Conservation (phyloP, 2,113 vertebrate species). For the Hyperoodon ampullatus region DNA sequence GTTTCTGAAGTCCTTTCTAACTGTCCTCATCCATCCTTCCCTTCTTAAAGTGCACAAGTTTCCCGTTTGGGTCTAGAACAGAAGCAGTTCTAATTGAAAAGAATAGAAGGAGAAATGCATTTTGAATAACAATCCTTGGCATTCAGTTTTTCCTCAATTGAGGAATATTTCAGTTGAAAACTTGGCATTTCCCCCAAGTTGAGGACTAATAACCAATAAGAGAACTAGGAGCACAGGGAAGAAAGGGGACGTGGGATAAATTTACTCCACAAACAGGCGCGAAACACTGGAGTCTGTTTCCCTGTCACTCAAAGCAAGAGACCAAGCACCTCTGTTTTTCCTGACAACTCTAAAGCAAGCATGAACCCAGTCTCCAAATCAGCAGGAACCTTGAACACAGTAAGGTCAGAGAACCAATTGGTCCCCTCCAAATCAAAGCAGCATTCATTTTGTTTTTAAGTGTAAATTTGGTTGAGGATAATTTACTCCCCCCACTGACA, state of each 20-base stretch:
- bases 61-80: constrained; percentile 25
- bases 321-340: not conserved
- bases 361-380: not conserved
- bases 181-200: not conserved
- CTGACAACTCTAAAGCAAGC: not conserved
- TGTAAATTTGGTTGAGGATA: constrained; percentile 57
- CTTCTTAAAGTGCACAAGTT: not conserved
- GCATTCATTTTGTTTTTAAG: constrained; percentile 50
- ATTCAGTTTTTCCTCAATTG: not conserved
- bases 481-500: constrained; percentile 71
- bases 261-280: not conserved
- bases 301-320: not conserved
- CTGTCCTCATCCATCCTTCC: not conserved
- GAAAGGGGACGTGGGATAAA: fast-evolving
- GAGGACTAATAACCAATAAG: not conserved
- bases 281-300: not conserved
- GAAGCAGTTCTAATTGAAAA: constrained; percentile 38
- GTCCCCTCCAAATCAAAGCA: constrained; percentile 56
- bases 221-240: not conserved
- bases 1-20: not conserved
- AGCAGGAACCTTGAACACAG: not conserved
- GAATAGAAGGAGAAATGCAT: constrained; percentile 51
- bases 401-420: not conserved
- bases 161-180: not conserved
- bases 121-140: constrained; percentile 58